A percentile compares a stretch with the other conserved stretches of the same genome.
Evolutionary conservation across 2,113 vertebrate genomes (phyloP).

Genomic region (Hepsetus odoe): DNA sequence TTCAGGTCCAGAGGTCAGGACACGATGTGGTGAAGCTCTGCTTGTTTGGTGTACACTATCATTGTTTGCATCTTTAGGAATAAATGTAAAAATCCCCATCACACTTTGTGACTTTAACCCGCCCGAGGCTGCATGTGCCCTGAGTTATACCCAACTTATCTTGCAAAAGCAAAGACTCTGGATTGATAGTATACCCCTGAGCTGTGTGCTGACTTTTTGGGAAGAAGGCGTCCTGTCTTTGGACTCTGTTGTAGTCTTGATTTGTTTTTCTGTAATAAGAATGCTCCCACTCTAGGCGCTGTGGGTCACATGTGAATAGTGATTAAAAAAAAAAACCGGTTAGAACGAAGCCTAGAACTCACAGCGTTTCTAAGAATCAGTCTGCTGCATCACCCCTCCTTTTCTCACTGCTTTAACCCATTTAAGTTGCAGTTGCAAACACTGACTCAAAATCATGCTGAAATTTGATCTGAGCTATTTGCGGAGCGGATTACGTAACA

Average conservation of each 20-base stretch:
- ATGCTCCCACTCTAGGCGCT: slow-evolving; percentile 8
- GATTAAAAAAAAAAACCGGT: not conserved
- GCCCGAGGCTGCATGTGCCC: not conserved
- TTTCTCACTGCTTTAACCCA: not conserved
- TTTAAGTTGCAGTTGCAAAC: too few species aligned
- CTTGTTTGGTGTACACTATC: not conserved
- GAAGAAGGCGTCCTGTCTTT: not conserved
- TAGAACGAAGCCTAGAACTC: not conserved
- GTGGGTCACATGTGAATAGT: slow-evolving; percentile 29
- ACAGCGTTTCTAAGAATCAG: not conserved
- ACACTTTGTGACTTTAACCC: not conserved
- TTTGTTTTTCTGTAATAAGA: slow-evolving; percentile 16
- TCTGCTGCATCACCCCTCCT: not conserved
- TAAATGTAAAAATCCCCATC: slow-evolving; percentile 18
- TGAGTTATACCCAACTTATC: not conserved
- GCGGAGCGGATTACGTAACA: too few species aligned
- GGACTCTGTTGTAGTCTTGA: not conserved
- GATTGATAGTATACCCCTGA: not conserved
- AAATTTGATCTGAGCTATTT: too few species aligned
- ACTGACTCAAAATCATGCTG: too few species aligned
- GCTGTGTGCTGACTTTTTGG: not conserved
- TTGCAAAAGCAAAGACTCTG: not conserved
- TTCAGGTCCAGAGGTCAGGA: not conserved
- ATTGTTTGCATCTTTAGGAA: not conserved
- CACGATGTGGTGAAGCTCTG: not conserved